These are phyloP conservation scores for Mactromeris polynyma DNA, from an alignment of 2,888 invertebrate species.

Conservation along the genomic window DNA sequence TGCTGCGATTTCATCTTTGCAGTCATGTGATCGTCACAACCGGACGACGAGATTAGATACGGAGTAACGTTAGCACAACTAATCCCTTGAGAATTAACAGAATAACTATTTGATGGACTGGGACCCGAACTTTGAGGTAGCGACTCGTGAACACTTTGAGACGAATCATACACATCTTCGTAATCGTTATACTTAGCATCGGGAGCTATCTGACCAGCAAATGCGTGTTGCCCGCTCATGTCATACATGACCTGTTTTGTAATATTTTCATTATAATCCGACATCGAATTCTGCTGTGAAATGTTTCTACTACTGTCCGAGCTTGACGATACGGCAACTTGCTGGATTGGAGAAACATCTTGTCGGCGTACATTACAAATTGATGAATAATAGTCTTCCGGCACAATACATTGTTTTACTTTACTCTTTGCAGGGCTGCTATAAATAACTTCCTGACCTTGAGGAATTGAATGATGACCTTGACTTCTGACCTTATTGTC, in stretches of 20 bases:
- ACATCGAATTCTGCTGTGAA: background rate
- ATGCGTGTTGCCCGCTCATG: background rate
- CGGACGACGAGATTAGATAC: constrained; percentile 29
- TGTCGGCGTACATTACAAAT: constrained; percentile 29
- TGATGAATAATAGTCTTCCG: constrained; percentile 64
- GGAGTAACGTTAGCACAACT: constrained; percentile 9
- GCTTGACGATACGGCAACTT: background rate
- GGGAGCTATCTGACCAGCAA: constrained; percentile 58
- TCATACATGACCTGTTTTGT: background rate
- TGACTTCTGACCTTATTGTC: background rate
- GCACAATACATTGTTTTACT: constrained; percentile 66
- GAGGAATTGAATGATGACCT: background rate
- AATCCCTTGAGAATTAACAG: constrained; percentile 42
- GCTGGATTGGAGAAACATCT: background rate
- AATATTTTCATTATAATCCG: background rate
- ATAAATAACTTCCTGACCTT: constrained; percentile 41
- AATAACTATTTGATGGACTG: background rate
- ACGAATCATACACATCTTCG: constrained; percentile 68
- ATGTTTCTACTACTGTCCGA: background rate
- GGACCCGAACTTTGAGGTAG: constrained; percentile 17
- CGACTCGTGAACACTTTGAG: constrained; percentile 27
- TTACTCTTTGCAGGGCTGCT: constrained; percentile 56
- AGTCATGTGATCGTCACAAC: background rate
- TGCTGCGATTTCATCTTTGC: constrained; percentile 38
- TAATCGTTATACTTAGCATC: constrained; percentile 69